Base-by-base conservation (phyloP, 1,140 invertebrate species). In the Drosophila tropicalis region DNA sequence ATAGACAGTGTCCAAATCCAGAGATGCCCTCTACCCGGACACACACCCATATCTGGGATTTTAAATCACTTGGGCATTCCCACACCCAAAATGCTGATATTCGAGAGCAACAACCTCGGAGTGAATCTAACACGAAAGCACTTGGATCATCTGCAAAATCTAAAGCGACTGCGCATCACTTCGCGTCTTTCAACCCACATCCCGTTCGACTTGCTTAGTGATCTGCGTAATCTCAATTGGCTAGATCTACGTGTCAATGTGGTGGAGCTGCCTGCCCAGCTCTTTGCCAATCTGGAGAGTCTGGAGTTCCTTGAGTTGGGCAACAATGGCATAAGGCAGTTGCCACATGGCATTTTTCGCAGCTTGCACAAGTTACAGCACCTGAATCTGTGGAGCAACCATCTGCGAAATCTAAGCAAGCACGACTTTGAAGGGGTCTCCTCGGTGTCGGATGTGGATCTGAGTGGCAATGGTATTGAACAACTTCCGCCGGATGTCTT, bases 371-470 rank as follows among this genome's bases (percentile, higher is more conserved):
- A 93, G 62, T 78, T 96, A 40, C 91, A 91, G 65, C 93, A 93
- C 32, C 81, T 95, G 39, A 95, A 95, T 67, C 80, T 95, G 32
- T 95, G 94, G 94, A 93, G 93, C 76, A 96, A 95, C 76, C 93
- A 93, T 66, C 90, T 96, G 57, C 93, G 92, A 12, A 93, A 93
- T 82, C 92, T 95, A 5, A 93, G 93, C 0, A 91, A 93, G 56
- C 93, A 94, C 44, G 92, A 94, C 57, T 95, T 96, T 67, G 92
- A 93, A 34, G 93, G 94, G 17, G 92, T 95, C 5, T 80, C 93
- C 19, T 93, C 94, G 5, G 86, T 96, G 10, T 90, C 93, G 76
- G 93, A 93, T 77, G 92, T 96, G 62, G 95, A 95, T 89, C 72
- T 96, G 17, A 94, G 93, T 73, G 92, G 91, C 6, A 96, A 96